Base-by-base conservation (phyloP, 2,113 vertebrate genomes). In the Platichthys flesus region DNA sequence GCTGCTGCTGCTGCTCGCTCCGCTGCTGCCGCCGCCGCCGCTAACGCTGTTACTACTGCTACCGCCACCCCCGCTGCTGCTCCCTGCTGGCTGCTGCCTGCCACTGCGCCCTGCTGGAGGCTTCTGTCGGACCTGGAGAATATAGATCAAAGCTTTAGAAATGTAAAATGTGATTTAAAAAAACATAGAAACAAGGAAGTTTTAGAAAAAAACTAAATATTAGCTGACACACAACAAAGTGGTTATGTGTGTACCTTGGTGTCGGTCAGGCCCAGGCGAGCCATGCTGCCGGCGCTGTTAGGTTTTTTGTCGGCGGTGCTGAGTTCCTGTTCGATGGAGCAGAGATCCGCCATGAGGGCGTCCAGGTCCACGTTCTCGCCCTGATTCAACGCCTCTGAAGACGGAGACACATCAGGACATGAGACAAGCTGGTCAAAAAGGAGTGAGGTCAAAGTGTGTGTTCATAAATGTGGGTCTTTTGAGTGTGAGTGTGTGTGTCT, bases 291-390 rank as follows among this genome's bases (percentile, higher is more conserved):
- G 68, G 59, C 58, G 74, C 94, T 95, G 81, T 95, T 95, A 40
- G 97, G 94, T 67, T 97, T 91, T 28, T 66, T 83, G 87, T 95
- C 96, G 64, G 97, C 94, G 84, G 94, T 98, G 92, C 93, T 97
- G 70, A 99, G 96, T 63, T 99, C 98, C 93, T 99, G 98, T 79
- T 99, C 98, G 67, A 99, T 99, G 72, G 98, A 97, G 90, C 96
- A 97, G 20, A 99, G 96, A 71, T 99, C 98, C 0, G 97, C 98
- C 98, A 99, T 99, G 56, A 99, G 95, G 14, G 98, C 95, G 49
- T 99, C 98, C 64, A 99, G 94, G 88, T 99, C 98, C 86, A 99
- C 98, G 14, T 96, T 92, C 57, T 99, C 97, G 6, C 97, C 97
- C 85, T 99, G 97, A 87, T 95, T 99, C 87, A 99, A 75, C 28